A percentile compares a stretch with the other conserved stretches of the same genome.
Evolutionary conservation across 2,797 vertebrate species (phyloP).

Genomic region (Anguilla marmorata): DNA sequence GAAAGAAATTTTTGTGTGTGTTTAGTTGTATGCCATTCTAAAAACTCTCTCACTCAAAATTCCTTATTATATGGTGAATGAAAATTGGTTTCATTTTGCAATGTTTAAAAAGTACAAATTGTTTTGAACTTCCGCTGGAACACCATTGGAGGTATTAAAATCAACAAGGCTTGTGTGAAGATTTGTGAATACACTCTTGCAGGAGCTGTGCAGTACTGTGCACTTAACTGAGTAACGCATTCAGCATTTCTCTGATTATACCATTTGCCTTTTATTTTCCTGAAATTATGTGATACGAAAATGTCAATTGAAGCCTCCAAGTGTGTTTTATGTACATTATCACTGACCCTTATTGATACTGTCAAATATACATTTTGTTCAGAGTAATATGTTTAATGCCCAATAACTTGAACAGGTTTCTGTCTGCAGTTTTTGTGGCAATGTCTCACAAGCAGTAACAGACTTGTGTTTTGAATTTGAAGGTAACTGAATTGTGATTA

Average conservation of each 20-base stretch:
- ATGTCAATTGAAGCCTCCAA: background rate
- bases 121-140: background rate
- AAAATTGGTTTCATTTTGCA: background rate
- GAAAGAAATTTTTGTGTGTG: slow-evolving; percentile 85
- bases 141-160: background rate
- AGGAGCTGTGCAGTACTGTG: background rate
- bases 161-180: slow-evolving; percentile 63
- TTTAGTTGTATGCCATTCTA: slow-evolving; percentile 51
- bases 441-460: background rate
- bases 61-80: background rate
- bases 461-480: background rate
- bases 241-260: background rate
- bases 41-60: background rate
- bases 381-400: slow-evolving; percentile 24
- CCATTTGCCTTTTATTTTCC: background rate
- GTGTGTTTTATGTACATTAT: background rate
- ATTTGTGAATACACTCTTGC: background rate
- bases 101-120: background rate
- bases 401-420: slow-evolving; percentile 49
- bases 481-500: slow-evolving; percentile 73
- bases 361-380: background rate
- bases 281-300: background rate
- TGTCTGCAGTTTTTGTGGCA: background rate
- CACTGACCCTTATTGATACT: background rate
- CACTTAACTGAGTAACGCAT: background rate